These are phyloP conservation scores for Crambe crambe DNA, from an alignment of 37 sponge, comb jelly and placozoan genomes.

Conservation along the genomic window DNA sequence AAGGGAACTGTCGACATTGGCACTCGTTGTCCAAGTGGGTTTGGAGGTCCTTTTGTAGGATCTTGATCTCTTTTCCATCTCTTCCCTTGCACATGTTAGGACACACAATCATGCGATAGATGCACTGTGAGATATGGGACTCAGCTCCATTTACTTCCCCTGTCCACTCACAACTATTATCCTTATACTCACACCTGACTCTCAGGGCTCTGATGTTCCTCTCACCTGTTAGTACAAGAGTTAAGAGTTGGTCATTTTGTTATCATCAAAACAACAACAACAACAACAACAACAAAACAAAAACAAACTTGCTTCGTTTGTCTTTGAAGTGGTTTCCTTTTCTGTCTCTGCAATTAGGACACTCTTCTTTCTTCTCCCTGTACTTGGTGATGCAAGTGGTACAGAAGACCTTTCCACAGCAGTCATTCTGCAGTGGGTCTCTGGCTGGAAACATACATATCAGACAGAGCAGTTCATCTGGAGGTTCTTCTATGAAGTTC, in stretches of 20 bases:
- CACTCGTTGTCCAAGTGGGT: conserved; percentile 11
- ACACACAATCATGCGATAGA: conserved; percentile 7
- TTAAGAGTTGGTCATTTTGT: no score
- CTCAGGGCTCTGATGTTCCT: conserved; percentile 22
- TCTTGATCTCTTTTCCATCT: neutral
- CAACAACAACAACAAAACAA: no score
- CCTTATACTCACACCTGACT: conserved; percentile 5
- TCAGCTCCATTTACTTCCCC: conserved; percentile 23
- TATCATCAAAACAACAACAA: no score
- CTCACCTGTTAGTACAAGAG: no score
- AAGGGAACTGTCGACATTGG: conserved; percentile 18
- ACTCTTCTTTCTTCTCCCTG: neutral
- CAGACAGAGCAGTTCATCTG: conserved; percentile 14
- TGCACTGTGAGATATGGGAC: conserved; percentile 4
- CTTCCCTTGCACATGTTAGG: conserved; percentile 22
- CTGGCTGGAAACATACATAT: conserved; percentile 16
- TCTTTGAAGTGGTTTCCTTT: neutral
- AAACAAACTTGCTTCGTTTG: neutral
- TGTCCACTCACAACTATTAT: conserved; percentile 28
- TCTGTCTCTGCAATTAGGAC: conserved; percentile 16
- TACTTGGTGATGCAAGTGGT: neutral
- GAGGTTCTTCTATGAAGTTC: conserved; percentile 15
- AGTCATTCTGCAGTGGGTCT: conserved; percentile 4
- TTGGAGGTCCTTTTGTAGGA: conserved; percentile 12
- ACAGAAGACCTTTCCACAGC: conserved; percentile 45